phyloP scores from a whole-genome alignment of 2,113 vertebrate species.

The Abramis brama region DNA sequence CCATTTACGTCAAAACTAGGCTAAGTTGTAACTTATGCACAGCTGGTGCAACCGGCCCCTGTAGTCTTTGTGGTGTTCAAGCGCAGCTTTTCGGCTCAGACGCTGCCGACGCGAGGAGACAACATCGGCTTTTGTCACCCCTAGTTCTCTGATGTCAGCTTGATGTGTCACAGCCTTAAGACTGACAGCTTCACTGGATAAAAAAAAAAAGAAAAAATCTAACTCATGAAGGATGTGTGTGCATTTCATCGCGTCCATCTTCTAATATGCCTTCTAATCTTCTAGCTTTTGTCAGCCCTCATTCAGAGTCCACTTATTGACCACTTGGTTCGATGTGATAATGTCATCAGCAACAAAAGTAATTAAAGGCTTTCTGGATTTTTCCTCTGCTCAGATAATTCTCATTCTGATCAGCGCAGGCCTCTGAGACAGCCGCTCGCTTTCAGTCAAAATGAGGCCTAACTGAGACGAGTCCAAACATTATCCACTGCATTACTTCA shows the following conservation, averaged over 20 bases:
- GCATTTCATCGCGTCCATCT: not conserved
- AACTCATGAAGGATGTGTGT: not conserved
- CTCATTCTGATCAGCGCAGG: constrained; percentile 54
- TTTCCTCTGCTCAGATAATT: constrained; percentile 52
- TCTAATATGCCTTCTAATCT: not conserved
- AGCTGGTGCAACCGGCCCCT: no score
- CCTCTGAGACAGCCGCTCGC: constrained; percentile 46
- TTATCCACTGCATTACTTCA: constrained; percentile 54
- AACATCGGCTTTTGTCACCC: no score
- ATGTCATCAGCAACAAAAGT: constrained; percentile 65
- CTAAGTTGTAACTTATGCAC: no score
- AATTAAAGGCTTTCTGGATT: constrained; percentile 66
- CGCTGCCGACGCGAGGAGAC: no score
- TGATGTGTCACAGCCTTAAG: no score
- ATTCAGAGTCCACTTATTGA: constrained; percentile 57
- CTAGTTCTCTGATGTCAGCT: no score
- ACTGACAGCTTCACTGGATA: not conserved
- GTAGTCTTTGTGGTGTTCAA: no score
- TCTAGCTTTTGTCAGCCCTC: constrained; percentile 46
- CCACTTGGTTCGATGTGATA: constrained; percentile 58
- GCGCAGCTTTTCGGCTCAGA: no score
- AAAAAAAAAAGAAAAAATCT: not conserved
- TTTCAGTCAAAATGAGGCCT: constrained; percentile 46
- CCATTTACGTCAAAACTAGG: no score
- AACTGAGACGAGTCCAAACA: constrained; percentile 66